A percentile compares a stretch with the other conserved stretches of the same genome.
Evolutionary conservation across 2,113 vertebrate species (phyloP).

Genomic region (Hipposideros armiger): DNA sequence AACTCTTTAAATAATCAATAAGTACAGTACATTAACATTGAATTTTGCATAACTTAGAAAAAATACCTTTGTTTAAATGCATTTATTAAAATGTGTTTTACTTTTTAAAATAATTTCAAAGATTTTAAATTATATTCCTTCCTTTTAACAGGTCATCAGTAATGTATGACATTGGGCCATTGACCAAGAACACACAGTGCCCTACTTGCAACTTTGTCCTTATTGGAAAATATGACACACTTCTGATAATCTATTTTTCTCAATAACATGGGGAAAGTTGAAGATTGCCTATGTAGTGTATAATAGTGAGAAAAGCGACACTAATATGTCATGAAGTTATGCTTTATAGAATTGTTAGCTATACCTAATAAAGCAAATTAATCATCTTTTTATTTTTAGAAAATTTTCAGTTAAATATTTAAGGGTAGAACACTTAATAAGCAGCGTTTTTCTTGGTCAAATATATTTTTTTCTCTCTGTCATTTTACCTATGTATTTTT

Average conservation of each 20-base stretch:
- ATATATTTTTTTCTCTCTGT: neutral
- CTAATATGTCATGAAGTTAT: neutral
- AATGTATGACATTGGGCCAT: neutral
- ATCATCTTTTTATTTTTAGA: slow-evolving; percentile 23
- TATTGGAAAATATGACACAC: neutral
- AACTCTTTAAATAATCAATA: neutral
- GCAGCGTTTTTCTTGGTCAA: neutral
- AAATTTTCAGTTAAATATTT: slow-evolving; percentile 35
- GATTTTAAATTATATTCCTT: neutral
- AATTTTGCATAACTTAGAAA: slow-evolving; percentile 36
- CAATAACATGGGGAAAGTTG: neutral
- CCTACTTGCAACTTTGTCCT: neutral
- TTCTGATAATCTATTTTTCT: neutral
- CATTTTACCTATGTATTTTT: neutral
- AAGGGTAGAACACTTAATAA: neutral
- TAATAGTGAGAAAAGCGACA: neutral
- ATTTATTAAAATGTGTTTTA: neutral
- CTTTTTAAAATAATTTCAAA: slow-evolving; percentile 40
- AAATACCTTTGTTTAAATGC: neutral
- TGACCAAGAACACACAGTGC: neutral
- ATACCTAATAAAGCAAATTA: neutral
- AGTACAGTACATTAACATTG: neutral
- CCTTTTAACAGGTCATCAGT: slow-evolving; percentile 11
- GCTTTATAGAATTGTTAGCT: neutral
- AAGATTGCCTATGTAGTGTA: neutral